Conservation (phyloP, 2,888 invertebrate genomes). For the Trichopria drosophilae region DNA sequence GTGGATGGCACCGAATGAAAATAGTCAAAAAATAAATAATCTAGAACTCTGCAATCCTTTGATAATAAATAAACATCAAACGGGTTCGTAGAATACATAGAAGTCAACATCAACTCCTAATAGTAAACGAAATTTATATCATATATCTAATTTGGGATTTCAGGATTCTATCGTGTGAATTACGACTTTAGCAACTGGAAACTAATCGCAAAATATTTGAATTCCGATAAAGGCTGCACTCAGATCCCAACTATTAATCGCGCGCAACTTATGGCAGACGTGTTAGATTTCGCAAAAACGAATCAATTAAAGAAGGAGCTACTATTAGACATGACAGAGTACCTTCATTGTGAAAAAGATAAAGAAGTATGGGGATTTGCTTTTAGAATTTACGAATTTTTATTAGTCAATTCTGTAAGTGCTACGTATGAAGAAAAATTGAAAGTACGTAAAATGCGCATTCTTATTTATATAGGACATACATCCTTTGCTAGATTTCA, state of each 20-base stretch:
- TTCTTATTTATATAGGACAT: no score
- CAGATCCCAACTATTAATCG: conserved; percentile 72
- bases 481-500: no score
- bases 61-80: no score
- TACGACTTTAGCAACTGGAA: conserved; percentile 78
- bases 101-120: no score
- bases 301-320: conserved; percentile 71
- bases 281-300: conserved; percentile 70
- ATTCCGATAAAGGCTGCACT: conserved; percentile 60
- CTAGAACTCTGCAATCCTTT: no score
- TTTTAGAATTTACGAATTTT: conserved; percentile 72
- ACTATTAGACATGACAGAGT: conserved; percentile 76
- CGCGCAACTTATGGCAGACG: conserved; percentile 81
- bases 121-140: no score
- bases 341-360: conserved; percentile 75
- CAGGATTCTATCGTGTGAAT: conserved; percentile 74
- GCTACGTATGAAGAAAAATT: no score
- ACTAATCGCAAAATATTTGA: conserved; percentile 65
- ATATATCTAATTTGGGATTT: no score
- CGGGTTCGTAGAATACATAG: no score
- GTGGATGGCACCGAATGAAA: no score
- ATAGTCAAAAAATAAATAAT: no score
- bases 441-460: no score
- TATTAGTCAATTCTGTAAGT: conserved; percentile 49
- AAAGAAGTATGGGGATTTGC: conserved; percentile 86